Evolutionary conservation across 2,888 invertebrate genomes (phyloP).

Genomic region (Isoperla grammatica): DNA sequence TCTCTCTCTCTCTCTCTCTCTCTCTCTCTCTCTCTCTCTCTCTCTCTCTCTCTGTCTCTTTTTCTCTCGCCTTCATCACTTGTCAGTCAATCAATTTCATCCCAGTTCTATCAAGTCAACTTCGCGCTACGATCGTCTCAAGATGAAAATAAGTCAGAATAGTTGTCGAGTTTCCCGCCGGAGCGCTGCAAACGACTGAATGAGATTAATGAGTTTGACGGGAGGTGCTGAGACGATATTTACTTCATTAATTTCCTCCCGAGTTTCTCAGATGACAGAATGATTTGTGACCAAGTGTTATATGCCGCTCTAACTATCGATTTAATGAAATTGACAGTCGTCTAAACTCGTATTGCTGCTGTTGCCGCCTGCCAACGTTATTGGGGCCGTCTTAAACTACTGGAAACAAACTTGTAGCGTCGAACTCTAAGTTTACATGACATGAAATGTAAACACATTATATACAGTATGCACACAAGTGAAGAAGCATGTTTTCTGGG

Average conservation of each 20-base stretch:
- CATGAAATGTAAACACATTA: no score
- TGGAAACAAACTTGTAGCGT: no score
- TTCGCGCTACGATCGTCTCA: background rate
- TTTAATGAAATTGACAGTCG: no score
- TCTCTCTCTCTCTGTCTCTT: slow-evolving; percentile 5
- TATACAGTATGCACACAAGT: no score
- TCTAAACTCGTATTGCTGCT: no score
- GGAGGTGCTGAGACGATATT: slow-evolving; percentile 3
- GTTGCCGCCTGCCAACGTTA: no score
- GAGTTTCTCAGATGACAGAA: slow-evolving; percentile 6
- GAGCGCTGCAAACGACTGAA: background rate
- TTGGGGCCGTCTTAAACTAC: no score
- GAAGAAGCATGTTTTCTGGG: no score
- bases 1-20: no score
- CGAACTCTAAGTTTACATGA: no score
- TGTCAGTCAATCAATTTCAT: slow-evolving; percentile 10
- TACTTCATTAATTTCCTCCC: slow-evolving; percentile 17
- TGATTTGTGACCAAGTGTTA: slow-evolving; percentile 11
- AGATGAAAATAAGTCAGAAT: slow-evolving; percentile 4
- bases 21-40: no score
- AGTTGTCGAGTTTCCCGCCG: background rate
- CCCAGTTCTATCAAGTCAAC: background rate
- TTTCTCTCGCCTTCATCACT: background rate
- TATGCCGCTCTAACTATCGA: background rate
- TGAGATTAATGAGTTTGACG: slow-evolving; percentile 15